Percentiles rank a stretch among this genome's conserved stretches.
These are phyloP conservation scores for Hippopotamyrus pictus DNA, from an alignment of 2,797 vertebrate species.

Conservation along the genomic window DNA sequence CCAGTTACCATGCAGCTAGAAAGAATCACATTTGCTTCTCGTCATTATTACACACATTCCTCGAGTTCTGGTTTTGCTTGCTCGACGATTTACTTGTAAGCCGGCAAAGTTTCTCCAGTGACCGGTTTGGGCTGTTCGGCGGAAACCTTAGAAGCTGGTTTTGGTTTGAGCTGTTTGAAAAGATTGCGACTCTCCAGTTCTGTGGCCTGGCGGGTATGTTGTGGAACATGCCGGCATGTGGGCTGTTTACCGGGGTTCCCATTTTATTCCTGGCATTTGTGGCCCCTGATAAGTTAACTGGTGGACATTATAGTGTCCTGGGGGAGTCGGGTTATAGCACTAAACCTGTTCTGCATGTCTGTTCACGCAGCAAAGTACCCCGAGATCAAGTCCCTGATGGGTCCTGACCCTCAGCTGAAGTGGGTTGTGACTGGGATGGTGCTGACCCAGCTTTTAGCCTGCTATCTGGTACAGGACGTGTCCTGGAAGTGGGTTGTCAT, in stretches of 20 bases:
- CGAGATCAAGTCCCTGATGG: conserved; percentile 89
- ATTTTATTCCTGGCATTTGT: not conserved
- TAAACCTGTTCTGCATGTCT: not conserved
- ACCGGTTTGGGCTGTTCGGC: not conserved
- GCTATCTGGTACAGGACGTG: conserved; percentile 75
- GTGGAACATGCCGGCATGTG: not conserved
- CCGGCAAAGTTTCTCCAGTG: not conserved
- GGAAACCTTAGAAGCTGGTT: not conserved
- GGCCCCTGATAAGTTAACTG: not conserved
- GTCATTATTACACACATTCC: not conserved
- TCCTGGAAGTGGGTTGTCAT: conserved; percentile 95
- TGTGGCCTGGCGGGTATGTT: not conserved
- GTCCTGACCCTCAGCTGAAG: conserved; percentile 84
- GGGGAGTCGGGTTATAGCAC: not conserved
- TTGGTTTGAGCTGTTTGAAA: not conserved
- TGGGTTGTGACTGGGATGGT: conserved; percentile 91
- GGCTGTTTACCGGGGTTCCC: no score
- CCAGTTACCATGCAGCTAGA: not conserved
- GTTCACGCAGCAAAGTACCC: conserved; percentile 81
- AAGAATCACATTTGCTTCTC: not conserved
- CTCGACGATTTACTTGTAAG: not conserved
- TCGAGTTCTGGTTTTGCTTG: not conserved
- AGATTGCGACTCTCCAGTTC: not conserved
- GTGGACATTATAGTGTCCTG: not conserved
- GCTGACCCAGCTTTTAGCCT: conserved; percentile 75